Conservation (phyloP, 2,888 invertebrate genomes). For the Epinotia ramella region DNA sequence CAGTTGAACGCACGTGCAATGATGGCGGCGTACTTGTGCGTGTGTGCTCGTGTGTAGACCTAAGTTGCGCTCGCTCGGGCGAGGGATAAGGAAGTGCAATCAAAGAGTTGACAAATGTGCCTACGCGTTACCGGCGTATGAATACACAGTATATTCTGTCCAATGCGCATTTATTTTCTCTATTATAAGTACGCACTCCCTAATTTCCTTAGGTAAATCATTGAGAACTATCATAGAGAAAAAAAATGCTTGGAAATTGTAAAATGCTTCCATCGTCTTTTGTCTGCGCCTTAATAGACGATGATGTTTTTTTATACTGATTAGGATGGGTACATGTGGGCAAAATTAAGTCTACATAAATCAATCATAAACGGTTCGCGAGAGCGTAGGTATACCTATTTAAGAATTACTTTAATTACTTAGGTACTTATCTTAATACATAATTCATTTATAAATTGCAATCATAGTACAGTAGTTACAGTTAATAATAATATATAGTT, state of each 20-base stretch:
- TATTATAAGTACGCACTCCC: not conserved
- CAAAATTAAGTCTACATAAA: not conserved
- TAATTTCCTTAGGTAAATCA: not conserved
- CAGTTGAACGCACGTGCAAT: not conserved
- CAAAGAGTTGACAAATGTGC: slow-evolving; percentile 1
- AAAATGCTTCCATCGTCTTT: not conserved
- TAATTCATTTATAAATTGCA: too few relatives aligned
- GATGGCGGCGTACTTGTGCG: not conserved
- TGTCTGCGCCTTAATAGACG: not conserved
- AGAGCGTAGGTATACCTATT: not conserved
- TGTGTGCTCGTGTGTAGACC: not conserved
- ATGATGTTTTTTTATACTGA: not conserved
- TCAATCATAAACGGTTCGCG: not conserved
- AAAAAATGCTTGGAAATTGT: not conserved
- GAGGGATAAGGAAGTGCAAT: slow-evolving; percentile 1
- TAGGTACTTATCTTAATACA: too few relatives aligned
- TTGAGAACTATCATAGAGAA: not conserved
- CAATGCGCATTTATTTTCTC: not conserved
- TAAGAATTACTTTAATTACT: not conserved
- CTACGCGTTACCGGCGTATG: not conserved
- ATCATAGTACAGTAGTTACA: too few relatives aligned
- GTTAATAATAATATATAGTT: too few relatives aligned
- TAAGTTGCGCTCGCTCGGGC: not conserved
- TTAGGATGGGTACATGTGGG: not conserved
- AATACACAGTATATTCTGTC: not conserved